Evolutionary conservation across 2,888 invertebrate species (phyloP).

Genomic region (Synergus laeviventris): DNA sequence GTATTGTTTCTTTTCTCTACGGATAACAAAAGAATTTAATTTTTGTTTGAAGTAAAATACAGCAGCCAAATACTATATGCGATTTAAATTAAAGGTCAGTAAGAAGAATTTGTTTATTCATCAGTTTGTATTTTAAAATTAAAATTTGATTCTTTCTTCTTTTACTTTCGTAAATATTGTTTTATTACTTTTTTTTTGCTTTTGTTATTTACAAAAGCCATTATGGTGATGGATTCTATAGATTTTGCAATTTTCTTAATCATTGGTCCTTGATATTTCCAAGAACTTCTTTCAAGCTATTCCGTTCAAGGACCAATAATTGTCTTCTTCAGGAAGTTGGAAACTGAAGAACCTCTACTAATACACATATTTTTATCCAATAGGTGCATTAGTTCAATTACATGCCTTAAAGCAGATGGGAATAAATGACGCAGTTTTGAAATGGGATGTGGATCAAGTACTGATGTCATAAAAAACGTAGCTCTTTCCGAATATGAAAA

Average conservation of each 20-base stretch:
- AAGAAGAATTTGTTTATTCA: too few relatives aligned
- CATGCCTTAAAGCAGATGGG: conserved; percentile 15
- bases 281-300: neutral
- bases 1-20: neutral
- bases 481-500: conserved; percentile 50
- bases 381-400: conserved; percentile 35
- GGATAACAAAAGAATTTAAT: too few relatives aligned
- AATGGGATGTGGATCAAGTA: conserved; percentile 61
- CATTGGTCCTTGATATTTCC: neutral
- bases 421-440: conserved; percentile 38
- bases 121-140: too few relatives aligned
- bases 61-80: too few relatives aligned
- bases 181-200: neutral
- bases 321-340: neutral
- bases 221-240: neutral
- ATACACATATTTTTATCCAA: neutral
- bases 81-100: too few relatives aligned
- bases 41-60: too few relatives aligned
- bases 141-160: neutral
- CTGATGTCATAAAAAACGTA: conserved; percentile 56
- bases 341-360: neutral
- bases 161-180: too few relatives aligned
- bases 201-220: neutral
- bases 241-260: neutral
- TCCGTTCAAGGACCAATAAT: conserved; percentile 1